Evolutionary conservation across 2,888 invertebrate species (phyloP).

Genomic region (Cheilosia impressa): DNA sequence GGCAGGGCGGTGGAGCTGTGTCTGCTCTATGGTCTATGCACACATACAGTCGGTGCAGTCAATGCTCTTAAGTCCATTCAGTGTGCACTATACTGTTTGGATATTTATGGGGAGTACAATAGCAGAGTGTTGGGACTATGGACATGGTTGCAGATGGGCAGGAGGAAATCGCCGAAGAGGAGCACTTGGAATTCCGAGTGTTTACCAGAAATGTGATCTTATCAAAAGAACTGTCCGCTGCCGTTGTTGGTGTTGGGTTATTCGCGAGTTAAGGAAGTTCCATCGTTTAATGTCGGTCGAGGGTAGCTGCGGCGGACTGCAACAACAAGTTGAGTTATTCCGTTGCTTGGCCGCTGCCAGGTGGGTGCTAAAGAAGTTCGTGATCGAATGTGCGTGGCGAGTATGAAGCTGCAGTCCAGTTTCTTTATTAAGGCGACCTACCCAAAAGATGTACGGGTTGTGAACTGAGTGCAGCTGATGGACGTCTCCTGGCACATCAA

Average conservation of each 20-base stretch:
- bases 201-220: slow-evolving; percentile 39
- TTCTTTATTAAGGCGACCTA: too few species aligned
- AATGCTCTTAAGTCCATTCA: too few species aligned
- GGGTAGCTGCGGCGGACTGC: not conserved
- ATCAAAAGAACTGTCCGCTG: slow-evolving; percentile 22
- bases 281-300: not conserved
- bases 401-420: too few species aligned
- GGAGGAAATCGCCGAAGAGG: slow-evolving; percentile 5
- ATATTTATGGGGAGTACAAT: slow-evolving; percentile 18
- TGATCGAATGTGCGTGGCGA: too few species aligned
- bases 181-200: slow-evolving; percentile 17
- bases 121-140: not conserved
- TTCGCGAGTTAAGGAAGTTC: not conserved
- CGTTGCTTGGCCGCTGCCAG: not conserved
- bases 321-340: not conserved
- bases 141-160: too few species aligned
- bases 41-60: slow-evolving; percentile 22
- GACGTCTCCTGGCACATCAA: too few species aligned
- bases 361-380: too few species aligned
- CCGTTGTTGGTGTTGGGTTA: not conserved
- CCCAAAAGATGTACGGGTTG: too few species aligned
- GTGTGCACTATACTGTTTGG: too few species aligned
- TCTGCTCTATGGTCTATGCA: slow-evolving; percentile 8
- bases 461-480: too few species aligned
- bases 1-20: not conserved